Conservation (phyloP, 2,797 vertebrate species). For the Acipenser oxyrinchus region DNA sequence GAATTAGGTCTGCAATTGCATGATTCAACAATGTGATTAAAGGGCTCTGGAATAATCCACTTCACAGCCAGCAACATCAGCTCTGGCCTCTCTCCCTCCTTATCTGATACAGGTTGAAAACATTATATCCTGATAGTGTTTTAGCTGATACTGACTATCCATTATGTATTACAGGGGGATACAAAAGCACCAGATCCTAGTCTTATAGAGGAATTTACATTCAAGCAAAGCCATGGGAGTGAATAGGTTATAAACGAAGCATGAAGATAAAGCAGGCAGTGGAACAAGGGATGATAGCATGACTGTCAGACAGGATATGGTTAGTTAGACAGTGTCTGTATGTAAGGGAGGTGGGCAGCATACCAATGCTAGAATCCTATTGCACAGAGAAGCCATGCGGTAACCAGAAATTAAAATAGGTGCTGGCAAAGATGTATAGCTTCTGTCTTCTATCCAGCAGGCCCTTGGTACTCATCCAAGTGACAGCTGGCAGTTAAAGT, state of each 20-base stretch:
- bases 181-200: constrained; percentile 16
- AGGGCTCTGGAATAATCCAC: background rate
- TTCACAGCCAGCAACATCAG: background rate
- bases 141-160: background rate
- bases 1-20: too few species aligned
- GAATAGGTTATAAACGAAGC: constrained; percentile 54
- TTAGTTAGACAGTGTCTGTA: constrained; percentile 66
- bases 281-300: constrained; percentile 53
- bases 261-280: constrained; percentile 59
- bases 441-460: constrained; percentile 41
- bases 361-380: constrained; percentile 46
- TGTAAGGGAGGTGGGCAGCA: constrained; percentile 41
- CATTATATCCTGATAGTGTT: constrained; percentile 3
- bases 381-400: constrained; percentile 29
- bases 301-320: constrained; percentile 70
- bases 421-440: constrained; percentile 41
- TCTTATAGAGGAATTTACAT: constrained; percentile 37
- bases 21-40: constrained; percentile 20
- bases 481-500: constrained; percentile 51
- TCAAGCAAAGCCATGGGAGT: constrained; percentile 43
- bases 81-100: background rate
- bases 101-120: constrained; percentile 2
- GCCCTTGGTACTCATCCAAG: constrained; percentile 45
- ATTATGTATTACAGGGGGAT: background rate
- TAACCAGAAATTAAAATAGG: constrained; percentile 18